These are phyloP conservation scores for Phrynosoma platyrhinos DNA, from an alignment of 2,113 vertebrate species.

Conservation along the genomic window DNA sequence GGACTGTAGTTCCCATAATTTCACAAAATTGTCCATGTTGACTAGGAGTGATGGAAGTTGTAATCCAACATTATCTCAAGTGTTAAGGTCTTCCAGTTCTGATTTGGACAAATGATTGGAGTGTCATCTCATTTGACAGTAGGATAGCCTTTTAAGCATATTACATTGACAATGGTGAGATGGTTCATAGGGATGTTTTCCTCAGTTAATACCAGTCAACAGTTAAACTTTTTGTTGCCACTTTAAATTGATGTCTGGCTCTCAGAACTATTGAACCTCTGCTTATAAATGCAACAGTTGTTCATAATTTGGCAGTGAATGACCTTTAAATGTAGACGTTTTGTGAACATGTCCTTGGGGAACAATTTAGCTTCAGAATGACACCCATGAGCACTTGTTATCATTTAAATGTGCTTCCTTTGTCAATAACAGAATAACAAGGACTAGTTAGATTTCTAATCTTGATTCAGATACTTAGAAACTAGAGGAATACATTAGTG, in stretches of 20 bases:
- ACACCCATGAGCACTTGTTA: constrained; percentile 81
- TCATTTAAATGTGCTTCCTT: constrained; percentile 84
- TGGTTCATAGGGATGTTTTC: constrained; percentile 61
- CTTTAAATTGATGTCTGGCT: constrained; percentile 76
- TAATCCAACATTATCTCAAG: not conserved
- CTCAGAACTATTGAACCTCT: constrained; percentile 75
- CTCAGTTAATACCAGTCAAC: constrained; percentile 48
- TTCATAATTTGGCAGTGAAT: constrained; percentile 80
- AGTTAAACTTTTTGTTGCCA: constrained; percentile 75
- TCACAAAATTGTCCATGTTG: not conserved
- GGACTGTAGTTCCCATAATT: not conserved
- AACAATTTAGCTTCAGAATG: constrained; percentile 84
- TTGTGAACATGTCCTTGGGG: constrained; percentile 74
- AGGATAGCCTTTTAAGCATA: not conserved
- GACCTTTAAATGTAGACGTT: constrained; percentile 82
- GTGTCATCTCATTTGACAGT: constrained; percentile 17
- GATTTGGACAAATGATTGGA: not conserved
- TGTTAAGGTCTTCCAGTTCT: not conserved
- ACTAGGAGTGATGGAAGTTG: not conserved
- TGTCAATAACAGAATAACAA: constrained; percentile 86
- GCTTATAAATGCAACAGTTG: constrained; percentile 86
- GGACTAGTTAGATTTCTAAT: constrained; percentile 83
- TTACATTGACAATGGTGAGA: constrained; percentile 30
- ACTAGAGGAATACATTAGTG: constrained; percentile 82
- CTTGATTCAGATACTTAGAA: constrained; percentile 82